Evolutionary conservation across 2,113 vertebrate species (phyloP), one percentile per base, ranked within the genome.

Genomic region (Tylochromis polylepis): DNA sequence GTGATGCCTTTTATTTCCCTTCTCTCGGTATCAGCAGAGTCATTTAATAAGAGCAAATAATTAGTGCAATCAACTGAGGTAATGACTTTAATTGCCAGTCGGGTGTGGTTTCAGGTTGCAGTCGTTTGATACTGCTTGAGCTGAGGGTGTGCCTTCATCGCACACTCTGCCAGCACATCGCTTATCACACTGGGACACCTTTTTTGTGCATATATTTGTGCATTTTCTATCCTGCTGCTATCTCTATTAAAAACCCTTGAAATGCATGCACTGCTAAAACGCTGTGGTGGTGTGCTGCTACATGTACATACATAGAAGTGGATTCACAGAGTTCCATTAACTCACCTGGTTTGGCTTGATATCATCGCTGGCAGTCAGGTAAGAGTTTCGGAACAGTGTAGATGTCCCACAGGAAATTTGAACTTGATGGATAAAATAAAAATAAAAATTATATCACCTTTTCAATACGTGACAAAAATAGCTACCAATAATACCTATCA

Each of bases 311-410:
- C 22, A 46, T 27, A 80, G 20, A 79, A 38, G 12, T 15, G n/a
- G 16, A 34, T 49, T 88, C 72, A 22, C 22, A 10, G 18, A 80
- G 20, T 1, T 20, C 22, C 10, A 41, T 53, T n/a, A 51, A 82
- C 92, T 95, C 94, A 98, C 99, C 97, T 99, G 98, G 95, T 98
- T 99, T 92, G 97, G 98, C 96, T 99, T 99, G 94, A 99, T 97
- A 93, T 99, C 98, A 94, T 99, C 98, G 86, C 96, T 95, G 91
- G 97, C 96, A 0, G 98, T 97, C 93, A 97, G 97, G 88, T 99
- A 99, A 0, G 99, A 98, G 96, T 99, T 99, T 93, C 98, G 97
- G 93, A 98, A 99, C 95, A 99, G 97, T 60, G 98, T 98, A 18
- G 98, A 98, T 88, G 98, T 98, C 94, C 98, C 98, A 93, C 98